A percentile compares a stretch with the other conserved stretches of the same genome.
These are phyloP conservation scores for Mesocentrotus franciscanus DNA, from an alignment of 53 echinoderm and acorn worm genomes.

Conservation along the genomic window DNA sequence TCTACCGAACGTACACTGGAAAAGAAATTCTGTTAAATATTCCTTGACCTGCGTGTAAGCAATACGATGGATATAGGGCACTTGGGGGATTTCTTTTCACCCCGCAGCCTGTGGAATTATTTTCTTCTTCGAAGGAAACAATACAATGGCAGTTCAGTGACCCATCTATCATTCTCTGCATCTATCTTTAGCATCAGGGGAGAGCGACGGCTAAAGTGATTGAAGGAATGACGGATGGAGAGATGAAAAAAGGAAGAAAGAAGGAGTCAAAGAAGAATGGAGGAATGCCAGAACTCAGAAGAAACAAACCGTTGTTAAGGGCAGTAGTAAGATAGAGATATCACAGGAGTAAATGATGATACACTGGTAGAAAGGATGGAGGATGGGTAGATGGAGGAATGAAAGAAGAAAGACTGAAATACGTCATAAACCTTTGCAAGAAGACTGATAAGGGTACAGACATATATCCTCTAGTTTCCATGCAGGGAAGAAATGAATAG, in stretches of 20 bases:
- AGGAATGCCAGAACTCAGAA: no score
- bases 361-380: no score
- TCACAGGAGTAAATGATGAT: no score
- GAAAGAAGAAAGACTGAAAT: no score
- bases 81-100: constrained; percentile 54
- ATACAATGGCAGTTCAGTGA: constrained; percentile 5
- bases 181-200: neutral
- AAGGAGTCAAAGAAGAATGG: no score
- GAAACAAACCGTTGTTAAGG: no score
- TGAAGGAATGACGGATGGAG: neutral
- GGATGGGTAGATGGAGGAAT: neutral
- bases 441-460: no score
- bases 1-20: neutral
- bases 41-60: constrained; percentile 46
- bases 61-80: constrained; percentile 51
- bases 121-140: neutral
- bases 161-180: neutral
- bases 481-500: no score
- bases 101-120: constrained; percentile 48
- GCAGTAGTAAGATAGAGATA: no score
- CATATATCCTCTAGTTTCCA: no score
- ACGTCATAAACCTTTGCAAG: no score
- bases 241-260: no score
- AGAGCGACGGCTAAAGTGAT: neutral
- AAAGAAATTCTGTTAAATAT: constrained; percentile 49